Base-by-base conservation (phyloP, 2,888 invertebrate species). In the Metacarcinus magister region DNA sequence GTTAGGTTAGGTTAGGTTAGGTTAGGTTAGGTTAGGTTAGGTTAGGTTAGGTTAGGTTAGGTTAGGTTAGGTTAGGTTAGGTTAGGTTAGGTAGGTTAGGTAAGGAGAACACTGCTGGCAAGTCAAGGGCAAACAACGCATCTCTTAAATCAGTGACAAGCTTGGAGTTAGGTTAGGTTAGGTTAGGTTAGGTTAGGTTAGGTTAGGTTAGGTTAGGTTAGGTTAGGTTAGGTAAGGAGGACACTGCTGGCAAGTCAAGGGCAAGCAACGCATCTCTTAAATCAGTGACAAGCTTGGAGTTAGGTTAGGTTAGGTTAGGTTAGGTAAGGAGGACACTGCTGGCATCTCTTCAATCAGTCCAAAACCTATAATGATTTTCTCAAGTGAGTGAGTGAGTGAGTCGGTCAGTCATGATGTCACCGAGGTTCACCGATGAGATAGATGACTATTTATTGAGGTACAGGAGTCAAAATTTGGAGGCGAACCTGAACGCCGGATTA, bases 121-220 rank as follows among this genome's bases (percentile, higher is more conserved):
- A 23, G 67, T 16, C 2, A 23, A 10, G 60, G 67, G 23, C 19
- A 67, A n/a, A 23, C 19, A 16, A 67, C 67, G 23, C 67, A 23
- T 67, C 67, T 67, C n/a, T n/a, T n/a, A n/a, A n/a, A n/a, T n/a
- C n/a, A n/a, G n/a, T n/a, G n/a, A n/a, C n/a, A n/a, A n/a, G n/a
- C n/a, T n/a, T n/a, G n/a, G n/a, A n/a, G n/a, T n/a, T n/a, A n/a
- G n/a, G n/a, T n/a, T n/a, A n/a, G n/a, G n/a, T 67, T 67, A 67
- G 75, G 75, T 67, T 67, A 67, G 75, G 75, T 67, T 67, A 67
- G 75, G 75, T 67, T 67, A 67, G 75, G 75, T 67, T 67, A 67
- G 90, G 90, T 89, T 89, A 23, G 90, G 90, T 89, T 89, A 89
- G 90, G 90, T 89, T 16, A 89, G 90, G 90, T 89, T 89, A 89